Percentiles rank a stretch among this genome's conserved stretches.
Evolutionary conservation across 2,797 vertebrate genomes (phyloP).

Genomic region (Sylvilagus floridanus): DNA sequence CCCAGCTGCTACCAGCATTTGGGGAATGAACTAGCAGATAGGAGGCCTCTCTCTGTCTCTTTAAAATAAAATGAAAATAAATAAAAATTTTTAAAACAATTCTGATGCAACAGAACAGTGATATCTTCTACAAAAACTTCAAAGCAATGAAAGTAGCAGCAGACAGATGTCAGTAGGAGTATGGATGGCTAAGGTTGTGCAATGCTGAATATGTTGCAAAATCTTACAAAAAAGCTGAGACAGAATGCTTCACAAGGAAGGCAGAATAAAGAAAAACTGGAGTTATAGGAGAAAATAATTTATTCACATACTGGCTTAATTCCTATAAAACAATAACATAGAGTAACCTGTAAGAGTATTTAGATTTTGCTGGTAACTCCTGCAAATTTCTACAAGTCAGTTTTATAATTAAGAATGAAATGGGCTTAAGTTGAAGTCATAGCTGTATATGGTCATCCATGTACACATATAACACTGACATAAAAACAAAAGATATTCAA

Average conservation of each 20-base stretch:
- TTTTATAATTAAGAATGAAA: conserved; percentile 19
- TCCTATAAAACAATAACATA: conserved; percentile 14
- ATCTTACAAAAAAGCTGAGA: background rate
- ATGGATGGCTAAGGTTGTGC: background rate
- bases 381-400: conserved; percentile 13
- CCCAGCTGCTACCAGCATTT: too few relatives aligned
- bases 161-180: background rate
- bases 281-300: conserved; percentile 20
- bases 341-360: background rate
- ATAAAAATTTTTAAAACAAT: background rate
- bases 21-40: too few relatives aligned
- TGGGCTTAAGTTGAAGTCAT: background rate
- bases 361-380: background rate
- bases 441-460: background rate
- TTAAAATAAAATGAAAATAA: too few relatives aligned
- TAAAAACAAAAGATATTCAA: conserved; percentile 25
- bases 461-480: background rate
- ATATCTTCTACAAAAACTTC: conserved; percentile 30
- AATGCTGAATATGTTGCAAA: background rate
- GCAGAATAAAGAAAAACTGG: background rate
- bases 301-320: background rate
- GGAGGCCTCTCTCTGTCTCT: too few relatives aligned
- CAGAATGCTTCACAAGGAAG: background rate
- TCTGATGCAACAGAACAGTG: background rate
- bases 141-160: background rate